Evolutionary conservation across 2,113 vertebrate species (phyloP), one percentile per base, ranked within the genome.

Genomic region (Brevimyrus niger): DNA sequence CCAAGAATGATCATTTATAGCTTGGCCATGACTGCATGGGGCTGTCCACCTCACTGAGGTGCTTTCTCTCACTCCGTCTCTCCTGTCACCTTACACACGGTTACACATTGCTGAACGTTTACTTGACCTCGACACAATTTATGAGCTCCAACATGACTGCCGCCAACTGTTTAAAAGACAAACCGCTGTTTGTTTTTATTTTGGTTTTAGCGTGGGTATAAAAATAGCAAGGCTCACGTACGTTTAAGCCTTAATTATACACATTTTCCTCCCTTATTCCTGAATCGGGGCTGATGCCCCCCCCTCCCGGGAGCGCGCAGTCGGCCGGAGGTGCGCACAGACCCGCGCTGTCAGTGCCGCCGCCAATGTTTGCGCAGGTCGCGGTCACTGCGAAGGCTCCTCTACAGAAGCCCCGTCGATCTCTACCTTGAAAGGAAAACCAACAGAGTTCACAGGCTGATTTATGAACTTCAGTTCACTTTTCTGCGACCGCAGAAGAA

Each of bases 401-500:
- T 91, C 91, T 90, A 88, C 93, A 92, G 91, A 94, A 93, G 90
- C 92, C 92, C 93, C 94, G 93, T 92, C 93, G 90, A 92, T 92
- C 92, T 88, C 91, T 48, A 94, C 94, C 94, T 94, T 95, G 94
- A 95, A 95, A 94, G 94, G 91, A 93, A 95, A 95, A 93, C 92
- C 93, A 95, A 93, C 95, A 92, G 91, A 93, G 94, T 94, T 91
- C 91, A 92, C 92, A 90, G 93, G 92, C 93, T 95, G 95, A 96
- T 96, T 96, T 96, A 96, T 96, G 94, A 92, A 93, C 93, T 95
- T 93, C 91, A 93, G 93, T 92, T 93, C 93, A 92, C 76, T 92
- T 93, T 95, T 93, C 94, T 53, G 73, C 35, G 91, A 95, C 95
- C 95, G 93, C 95, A 92, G 87, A 92, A 92, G 89, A 94, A 94